Percentiles rank a stretch among this genome's conserved stretches.
These are phyloP conservation scores for Delia radicum DNA, from an alignment of 1,140 invertebrate genomes.

Conservation along the genomic window DNA sequence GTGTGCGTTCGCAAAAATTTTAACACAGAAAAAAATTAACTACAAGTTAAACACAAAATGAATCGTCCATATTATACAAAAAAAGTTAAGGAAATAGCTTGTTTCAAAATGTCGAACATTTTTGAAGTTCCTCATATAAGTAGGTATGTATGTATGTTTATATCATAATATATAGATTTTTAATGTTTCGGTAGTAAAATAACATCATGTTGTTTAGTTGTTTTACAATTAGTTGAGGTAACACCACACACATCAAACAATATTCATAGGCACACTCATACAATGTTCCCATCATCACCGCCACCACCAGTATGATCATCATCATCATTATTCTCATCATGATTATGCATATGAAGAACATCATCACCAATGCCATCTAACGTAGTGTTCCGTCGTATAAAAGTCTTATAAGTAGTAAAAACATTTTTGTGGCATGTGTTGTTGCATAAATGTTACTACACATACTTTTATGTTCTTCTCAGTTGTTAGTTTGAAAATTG, in stretches of 20 bases:
- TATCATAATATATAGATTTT: not conserved
- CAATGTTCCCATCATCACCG: too few relatives aligned
- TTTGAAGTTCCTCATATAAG: too few relatives aligned
- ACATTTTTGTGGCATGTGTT: not conserved
- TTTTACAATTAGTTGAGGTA: conserved; percentile 3
- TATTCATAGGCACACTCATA: too few relatives aligned
- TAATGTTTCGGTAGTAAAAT: not conserved
- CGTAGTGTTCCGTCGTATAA: too few relatives aligned
- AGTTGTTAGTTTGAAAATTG: not conserved
- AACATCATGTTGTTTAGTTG: not conserved
- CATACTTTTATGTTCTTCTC: not conserved
- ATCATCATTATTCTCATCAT: not conserved
- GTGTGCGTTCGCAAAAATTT: too few relatives aligned
- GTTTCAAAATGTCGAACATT: too few relatives aligned
- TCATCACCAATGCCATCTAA: not conserved
- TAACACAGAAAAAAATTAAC: too few relatives aligned
- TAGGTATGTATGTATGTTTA: not conserved
- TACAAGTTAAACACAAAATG: too few relatives aligned
- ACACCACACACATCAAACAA: not conserved
- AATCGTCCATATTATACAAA: too few relatives aligned
- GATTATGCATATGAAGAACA: not conserved
- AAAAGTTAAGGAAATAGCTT: too few relatives aligned
- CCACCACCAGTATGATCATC: not conserved
- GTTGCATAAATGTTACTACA: conserved; percentile 4
- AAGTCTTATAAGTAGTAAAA: not conserved